A percentile compares a stretch with the other conserved stretches of the same genome.
These are phyloP conservation scores for Caenorhabditis latens DNA, from an alignment of 1,140 invertebrate genomes.

Conservation along the genomic window DNA sequence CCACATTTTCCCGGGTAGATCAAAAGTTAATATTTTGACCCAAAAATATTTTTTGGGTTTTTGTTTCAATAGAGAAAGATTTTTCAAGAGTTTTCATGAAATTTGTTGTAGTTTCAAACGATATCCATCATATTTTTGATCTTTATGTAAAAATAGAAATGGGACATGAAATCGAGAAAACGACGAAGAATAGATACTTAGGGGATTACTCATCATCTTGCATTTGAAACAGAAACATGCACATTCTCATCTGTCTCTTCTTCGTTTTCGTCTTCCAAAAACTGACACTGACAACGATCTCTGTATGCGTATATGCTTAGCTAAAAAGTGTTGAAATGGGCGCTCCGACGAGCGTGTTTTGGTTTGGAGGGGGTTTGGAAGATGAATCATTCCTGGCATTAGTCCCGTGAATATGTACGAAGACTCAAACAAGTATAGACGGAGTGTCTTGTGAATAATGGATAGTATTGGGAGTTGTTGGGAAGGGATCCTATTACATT, in stretches of 20 bases:
- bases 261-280: background rate
- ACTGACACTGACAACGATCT: constrained; percentile 31
- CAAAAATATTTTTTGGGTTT: too few species aligned
- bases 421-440: background rate
- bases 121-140: too few species aligned
- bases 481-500: constrained; percentile 3
- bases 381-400: constrained; percentile 46
- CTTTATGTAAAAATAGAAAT: constrained; percentile 1
- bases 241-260: constrained; percentile 5
- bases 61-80: too few species aligned
- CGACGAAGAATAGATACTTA: constrained; percentile 13
- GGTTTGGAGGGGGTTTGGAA: background rate
- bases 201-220: constrained; percentile 48
- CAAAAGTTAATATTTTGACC: too few species aligned
- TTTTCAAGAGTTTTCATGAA: too few species aligned
- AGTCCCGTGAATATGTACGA: background rate
- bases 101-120: too few species aligned
- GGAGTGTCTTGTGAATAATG: constrained; percentile 47
- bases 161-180: background rate
- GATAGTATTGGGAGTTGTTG: background rate
- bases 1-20: too few species aligned
- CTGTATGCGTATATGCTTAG: constrained; percentile 39
- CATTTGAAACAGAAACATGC: constrained; percentile 18
- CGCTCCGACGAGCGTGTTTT: background rate
- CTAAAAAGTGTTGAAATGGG: constrained; percentile 35